Percentiles rank a stretch among this genome's conserved stretches.
Evolutionary conservation across 2,113 vertebrate genomes (phyloP).

Genomic region (Thamnophis sirtalis): DNA sequence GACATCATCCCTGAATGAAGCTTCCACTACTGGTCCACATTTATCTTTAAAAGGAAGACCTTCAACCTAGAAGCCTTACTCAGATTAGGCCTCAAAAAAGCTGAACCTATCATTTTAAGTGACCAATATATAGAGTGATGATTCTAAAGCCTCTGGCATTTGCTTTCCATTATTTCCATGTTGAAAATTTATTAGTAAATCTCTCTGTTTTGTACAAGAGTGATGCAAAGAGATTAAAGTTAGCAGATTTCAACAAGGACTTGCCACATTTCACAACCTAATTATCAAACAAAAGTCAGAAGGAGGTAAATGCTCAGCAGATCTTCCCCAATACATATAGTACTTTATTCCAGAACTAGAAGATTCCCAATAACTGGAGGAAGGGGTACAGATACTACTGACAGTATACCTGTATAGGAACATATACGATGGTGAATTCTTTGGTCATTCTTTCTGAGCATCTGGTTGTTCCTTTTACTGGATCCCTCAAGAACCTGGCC

Average conservation of each 20-base stretch:
- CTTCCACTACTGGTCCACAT: not conserved
- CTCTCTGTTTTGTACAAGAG: not conserved
- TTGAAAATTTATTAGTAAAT: not conserved
- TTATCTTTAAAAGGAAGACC: not conserved
- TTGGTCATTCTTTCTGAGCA: not conserved
- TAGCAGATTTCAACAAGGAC: not conserved
- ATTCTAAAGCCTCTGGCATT: not conserved
- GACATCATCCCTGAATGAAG: not conserved
- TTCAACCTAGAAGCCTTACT: not conserved
- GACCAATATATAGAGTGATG: not conserved
- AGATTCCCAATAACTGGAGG: not conserved
- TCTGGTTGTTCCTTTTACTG: not conserved
- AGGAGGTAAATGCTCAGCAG: not conserved
- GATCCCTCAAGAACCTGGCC: not conserved
- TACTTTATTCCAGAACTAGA: not conserved
- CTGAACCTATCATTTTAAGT: not conserved
- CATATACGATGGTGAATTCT: not conserved
- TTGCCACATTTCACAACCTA: not conserved
- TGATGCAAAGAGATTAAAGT: not conserved
- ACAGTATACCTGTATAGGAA: not conserved
- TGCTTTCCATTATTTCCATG: not conserved
- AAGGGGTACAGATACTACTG: not conserved
- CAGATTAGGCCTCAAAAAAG: not conserved
- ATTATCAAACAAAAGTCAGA: not conserved
- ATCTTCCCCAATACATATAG: not conserved